Evolutionary conservation across 2,113 vertebrate species (phyloP), one percentile per base, ranked within the genome.

Genomic region (Podarcis cretensis): DNA sequence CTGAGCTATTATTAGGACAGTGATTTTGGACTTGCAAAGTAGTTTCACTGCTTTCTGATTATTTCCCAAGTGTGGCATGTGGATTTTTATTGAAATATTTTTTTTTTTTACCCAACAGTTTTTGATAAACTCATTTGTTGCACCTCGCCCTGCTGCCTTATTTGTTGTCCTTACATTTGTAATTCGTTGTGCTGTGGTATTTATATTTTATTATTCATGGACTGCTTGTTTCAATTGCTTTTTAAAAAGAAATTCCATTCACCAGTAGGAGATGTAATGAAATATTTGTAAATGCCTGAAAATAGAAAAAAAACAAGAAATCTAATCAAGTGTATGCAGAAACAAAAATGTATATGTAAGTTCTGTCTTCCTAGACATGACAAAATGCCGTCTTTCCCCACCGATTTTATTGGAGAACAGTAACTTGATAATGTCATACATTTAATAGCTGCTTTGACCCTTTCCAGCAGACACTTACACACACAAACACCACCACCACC

Each of bases 1-100:
- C 57, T 85, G 59, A 83, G 73, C 87, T 88, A 71, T 81, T 79
- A 65, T 84, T 84, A 87, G 74, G n/a, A 48, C 48, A 81, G 48
- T 81, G 59, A 68, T 85, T 84, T 66, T 90, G 71, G 40, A 84
- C 69, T 86, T 91, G 80, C 76, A 85, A 85, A 85, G 54, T 30
- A 65, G 78, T 80, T 78, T 74, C 20, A 85, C 20, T 74, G 83
- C 5, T 91, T 86, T 35, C 14, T 74, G 43, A 21, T 83, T 84
- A 76, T 86, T 88, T 89, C 32, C 71, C 86, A 35, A 76, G 80
- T 82, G 25, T 78, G 43, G 1, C 20, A 32, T 66, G 18, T 37
- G 25, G 25, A n/a, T 7, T 88, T 37, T 54, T 57, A 87, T 32
- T 7, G 27, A 63, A 27, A 1, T 0, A 81, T 43, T 81, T 88